phyloP scores from a whole-genome alignment of 1,140 invertebrate genomes.

The Drosophila seguyi region DNA sequence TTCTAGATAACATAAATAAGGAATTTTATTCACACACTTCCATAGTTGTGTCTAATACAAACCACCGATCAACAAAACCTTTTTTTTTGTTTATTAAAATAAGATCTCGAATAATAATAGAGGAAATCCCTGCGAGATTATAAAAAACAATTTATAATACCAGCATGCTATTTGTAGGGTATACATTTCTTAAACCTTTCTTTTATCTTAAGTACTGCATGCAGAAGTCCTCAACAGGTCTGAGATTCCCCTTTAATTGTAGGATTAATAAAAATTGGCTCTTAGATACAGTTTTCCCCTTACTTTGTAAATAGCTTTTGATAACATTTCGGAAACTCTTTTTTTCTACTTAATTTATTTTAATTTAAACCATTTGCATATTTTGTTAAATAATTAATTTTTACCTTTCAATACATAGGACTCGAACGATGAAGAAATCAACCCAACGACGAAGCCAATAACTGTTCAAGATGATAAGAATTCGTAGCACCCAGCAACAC shows the following conservation, averaged over 20 bases:
- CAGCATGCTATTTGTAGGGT: not conserved
- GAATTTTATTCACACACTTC: not conserved
- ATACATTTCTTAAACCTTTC: not conserved
- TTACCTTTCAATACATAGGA: conserved; percentile 1
- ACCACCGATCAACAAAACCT: not conserved
- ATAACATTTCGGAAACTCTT: not conserved
- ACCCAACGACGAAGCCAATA: conserved; percentile 6
- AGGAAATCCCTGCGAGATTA: not conserved
- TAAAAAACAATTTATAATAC: not conserved
- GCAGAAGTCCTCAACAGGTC: not conserved
- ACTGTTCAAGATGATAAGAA: not conserved
- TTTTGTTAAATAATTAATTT: not conserved
- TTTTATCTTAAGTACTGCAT: not conserved
- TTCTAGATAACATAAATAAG: not conserved
- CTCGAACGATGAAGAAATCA: conserved; percentile 9
- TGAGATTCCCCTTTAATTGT: not conserved
- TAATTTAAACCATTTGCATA: not conserved
- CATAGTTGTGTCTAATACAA: not conserved
- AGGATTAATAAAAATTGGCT: conserved; percentile 8
- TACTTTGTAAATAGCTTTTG: conserved; percentile 5
- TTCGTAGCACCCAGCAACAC: not conserved
- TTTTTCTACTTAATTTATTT: not conserved
- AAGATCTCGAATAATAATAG: not conserved
- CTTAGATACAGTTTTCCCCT: not conserved
- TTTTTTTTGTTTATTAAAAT: not conserved